phyloP scores from a whole-genome alignment of 1,140 invertebrate genomes.

The Charaxes varanes region DNA sequence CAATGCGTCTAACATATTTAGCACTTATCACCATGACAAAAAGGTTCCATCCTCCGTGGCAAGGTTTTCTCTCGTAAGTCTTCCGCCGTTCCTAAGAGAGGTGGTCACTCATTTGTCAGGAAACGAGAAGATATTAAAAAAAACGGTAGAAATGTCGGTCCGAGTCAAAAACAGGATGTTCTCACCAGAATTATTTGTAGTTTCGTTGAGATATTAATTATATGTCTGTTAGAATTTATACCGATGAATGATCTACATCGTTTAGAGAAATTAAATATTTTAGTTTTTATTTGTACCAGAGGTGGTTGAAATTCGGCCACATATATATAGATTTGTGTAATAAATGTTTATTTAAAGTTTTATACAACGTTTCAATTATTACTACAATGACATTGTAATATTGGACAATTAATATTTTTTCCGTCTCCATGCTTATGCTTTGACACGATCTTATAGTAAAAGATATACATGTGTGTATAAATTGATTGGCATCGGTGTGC shows the following conservation, averaged over 20 bases:
- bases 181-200: constrained; percentile 16
- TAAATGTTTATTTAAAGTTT: too few species aligned
- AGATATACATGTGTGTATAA: too few species aligned
- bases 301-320: too few species aligned
- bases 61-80: background rate
- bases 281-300: background rate
- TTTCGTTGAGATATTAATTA: constrained; percentile 18
- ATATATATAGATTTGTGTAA: too few species aligned
- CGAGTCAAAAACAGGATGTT: constrained; percentile 17
- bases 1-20: constrained; percentile 4
- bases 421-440: too few species aligned
- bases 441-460: too few species aligned
- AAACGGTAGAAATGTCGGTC: constrained; percentile 18
- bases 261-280: background rate
- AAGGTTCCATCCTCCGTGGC: background rate
- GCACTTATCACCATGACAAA: constrained; percentile 2
- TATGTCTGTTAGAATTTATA: constrained; percentile 10
- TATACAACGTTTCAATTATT: too few species aligned
- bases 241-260: background rate
- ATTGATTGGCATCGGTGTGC: too few species aligned
- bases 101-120: constrained; percentile 27
- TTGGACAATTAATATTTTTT: too few species aligned
- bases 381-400: too few species aligned
- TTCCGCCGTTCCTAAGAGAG: constrained; percentile 9
- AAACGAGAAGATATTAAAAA: constrained; percentile 22